Evolutionary conservation across 2,113 vertebrate genomes (phyloP).

Genomic region (Trachemys scripta): DNA sequence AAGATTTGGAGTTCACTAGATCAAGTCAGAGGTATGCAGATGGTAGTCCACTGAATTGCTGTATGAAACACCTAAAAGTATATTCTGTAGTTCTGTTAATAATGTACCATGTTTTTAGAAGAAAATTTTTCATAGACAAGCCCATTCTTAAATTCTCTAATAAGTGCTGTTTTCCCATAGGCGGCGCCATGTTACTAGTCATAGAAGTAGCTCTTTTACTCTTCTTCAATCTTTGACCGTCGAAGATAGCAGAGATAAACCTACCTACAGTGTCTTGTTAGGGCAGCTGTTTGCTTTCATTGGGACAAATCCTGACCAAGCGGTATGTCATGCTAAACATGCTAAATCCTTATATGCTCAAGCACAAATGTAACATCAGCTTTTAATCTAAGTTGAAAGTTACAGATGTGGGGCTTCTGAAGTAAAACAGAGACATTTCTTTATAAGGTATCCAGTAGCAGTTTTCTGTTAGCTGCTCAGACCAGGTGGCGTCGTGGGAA

Average conservation of each 20-base stretch:
- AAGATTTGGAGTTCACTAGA: conserved; percentile 94
- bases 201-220: conserved; percentile 97
- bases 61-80: rapidly evolving
- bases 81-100: not conserved
- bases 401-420: not conserved
- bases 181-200: conserved; percentile 92
- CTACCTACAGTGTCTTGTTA: conserved; percentile 94
- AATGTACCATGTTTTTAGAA: rapidly evolving
- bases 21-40: conserved; percentile 87
- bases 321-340: conserved; percentile 77
- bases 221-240: conserved; percentile 93
- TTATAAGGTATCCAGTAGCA: conserved; percentile 93
- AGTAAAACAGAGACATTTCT: not conserved
- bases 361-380: not conserved
- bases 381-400: rapidly evolving
- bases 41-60: not conserved
- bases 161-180: conserved; percentile 45
- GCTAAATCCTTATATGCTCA: not conserved
- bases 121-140: rapidly evolving
- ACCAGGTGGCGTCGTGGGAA: conserved; percentile 95
- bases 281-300: conserved; percentile 98
- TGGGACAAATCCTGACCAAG: conserved; percentile 96
- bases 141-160: rapidly evolving
- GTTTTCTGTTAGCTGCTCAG: conserved; percentile 96
- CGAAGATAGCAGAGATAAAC: conserved; percentile 94